These are phyloP conservation scores for Pontoporia blainvillei DNA, from an alignment of 2,113 vertebrate species.

Conservation along the genomic window DNA sequence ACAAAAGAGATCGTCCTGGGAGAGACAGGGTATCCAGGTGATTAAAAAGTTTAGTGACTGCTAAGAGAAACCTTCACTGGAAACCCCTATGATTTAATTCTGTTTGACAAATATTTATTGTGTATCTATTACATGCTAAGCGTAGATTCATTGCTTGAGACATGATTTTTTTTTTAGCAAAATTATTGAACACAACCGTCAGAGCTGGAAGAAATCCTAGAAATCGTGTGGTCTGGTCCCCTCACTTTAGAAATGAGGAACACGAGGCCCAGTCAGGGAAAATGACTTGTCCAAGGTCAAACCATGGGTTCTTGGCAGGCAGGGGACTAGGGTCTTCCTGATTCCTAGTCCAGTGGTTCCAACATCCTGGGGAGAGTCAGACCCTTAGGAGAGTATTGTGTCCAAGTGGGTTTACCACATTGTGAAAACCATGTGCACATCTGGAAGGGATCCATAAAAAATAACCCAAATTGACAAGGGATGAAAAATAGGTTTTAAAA, in stretches of 20 bases:
- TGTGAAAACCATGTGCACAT: background rate
- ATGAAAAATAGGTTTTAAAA: constrained; percentile 23
- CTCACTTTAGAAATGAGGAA: background rate
- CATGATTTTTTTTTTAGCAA: background rate
- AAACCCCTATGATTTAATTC: background rate
- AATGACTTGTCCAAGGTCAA: background rate
- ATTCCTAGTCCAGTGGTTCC: background rate
- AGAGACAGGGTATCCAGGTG: background rate
- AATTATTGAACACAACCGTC: background rate
- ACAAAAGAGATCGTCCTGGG: background rate
- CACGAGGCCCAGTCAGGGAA: background rate
- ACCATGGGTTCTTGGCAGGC: background rate
- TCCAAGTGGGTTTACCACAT: background rate
- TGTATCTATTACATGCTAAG: background rate
- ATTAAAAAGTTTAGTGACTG: background rate
- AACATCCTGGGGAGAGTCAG: background rate
- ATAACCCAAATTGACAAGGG: background rate
- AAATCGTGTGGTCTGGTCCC: background rate
- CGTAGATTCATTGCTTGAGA: background rate
- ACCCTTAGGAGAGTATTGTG: background rate
- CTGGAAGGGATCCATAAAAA: constrained; percentile 23
- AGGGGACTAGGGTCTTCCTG: background rate
- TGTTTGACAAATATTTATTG: background rate
- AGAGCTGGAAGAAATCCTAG: background rate
- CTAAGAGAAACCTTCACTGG: background rate